Evolutionary conservation across 2,113 vertebrate genomes (phyloP).

Genomic region (Athene cunicularia): DNA sequence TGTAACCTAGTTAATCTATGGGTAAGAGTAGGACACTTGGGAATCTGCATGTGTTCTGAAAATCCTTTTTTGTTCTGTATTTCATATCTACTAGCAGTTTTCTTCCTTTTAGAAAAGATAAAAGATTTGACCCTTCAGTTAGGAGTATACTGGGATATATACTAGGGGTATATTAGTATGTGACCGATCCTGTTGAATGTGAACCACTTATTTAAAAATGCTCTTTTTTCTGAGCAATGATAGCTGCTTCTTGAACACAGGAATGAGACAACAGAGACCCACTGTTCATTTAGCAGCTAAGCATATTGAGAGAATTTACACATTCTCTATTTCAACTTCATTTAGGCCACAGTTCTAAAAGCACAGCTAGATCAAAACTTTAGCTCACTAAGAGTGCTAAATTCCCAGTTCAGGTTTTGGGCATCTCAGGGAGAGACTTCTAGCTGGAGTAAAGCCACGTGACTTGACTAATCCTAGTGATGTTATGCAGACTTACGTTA

Average conservation of each 20-base stretch:
- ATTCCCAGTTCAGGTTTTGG: not conserved
- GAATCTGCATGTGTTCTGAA: not conserved
- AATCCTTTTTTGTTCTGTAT: not conserved
- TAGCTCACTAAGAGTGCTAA: not conserved
- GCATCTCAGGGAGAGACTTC: conserved; percentile 36
- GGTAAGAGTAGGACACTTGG: not conserved
- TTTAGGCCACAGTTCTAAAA: not conserved
- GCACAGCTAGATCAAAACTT: not conserved
- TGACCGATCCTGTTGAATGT: not conserved
- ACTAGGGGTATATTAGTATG: not conserved
- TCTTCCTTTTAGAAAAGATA: not conserved
- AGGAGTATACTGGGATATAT: not conserved
- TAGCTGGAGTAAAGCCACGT: conserved; percentile 31
- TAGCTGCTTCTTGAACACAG: not conserved
- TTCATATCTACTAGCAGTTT: not conserved
- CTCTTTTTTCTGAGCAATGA: not conserved
- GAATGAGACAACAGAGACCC: not conserved
- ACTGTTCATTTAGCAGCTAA: not conserved
- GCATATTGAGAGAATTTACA: not conserved
- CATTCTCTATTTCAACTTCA: not conserved
- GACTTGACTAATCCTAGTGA: not conserved
- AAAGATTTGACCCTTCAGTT: not conserved
- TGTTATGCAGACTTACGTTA: not conserved
- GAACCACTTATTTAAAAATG: not conserved
- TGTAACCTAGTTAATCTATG: not conserved